phyloP scores from a whole-genome alignment of 2,888 invertebrate genomes.

The Penaeus monodon region DNA sequence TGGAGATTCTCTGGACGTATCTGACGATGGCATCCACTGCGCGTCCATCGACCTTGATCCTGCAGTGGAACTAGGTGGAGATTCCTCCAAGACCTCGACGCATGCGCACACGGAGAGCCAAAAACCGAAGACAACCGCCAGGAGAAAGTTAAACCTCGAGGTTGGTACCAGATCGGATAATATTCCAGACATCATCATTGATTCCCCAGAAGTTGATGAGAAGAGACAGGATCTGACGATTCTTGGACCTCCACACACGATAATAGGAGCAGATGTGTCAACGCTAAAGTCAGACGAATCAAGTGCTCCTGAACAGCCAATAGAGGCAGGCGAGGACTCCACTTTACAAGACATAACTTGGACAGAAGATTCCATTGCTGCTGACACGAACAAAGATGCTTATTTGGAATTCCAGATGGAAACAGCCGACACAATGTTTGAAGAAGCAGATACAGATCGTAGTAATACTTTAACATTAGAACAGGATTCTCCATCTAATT shows the following conservation, averaged over 20 bases:
- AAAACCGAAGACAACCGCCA: not conserved
- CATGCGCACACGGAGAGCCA: not conserved
- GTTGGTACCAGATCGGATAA: not conserved
- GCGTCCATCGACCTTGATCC: slow-evolving; percentile 30
- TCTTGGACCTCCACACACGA: too few species aligned
- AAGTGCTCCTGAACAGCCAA: not conserved
- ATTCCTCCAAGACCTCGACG: not conserved
- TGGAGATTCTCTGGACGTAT: slow-evolving; percentile 34
- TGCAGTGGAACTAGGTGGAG: not conserved
- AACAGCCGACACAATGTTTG: not conserved
- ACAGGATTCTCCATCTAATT: too few species aligned
- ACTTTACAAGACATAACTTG: slow-evolving; percentile 3
- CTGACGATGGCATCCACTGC: slow-evolving; percentile 46
- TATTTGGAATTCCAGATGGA: not conserved
- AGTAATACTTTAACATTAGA: too few species aligned
- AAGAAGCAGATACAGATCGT: not conserved
- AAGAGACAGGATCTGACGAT: not conserved
- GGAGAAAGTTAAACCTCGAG: not conserved
- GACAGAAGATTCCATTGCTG: not conserved
- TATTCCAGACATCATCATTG: slow-evolving; percentile 27
- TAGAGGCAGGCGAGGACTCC: not conserved
- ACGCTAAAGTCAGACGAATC: too few species aligned
- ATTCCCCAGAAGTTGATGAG: slow-evolving; percentile 23
- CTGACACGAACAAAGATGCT: not conserved
- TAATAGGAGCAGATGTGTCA: too few species aligned